Evolutionary conservation across 2,888 invertebrate genomes (phyloP), one percentile per base, ranked within the genome.

Genomic region (Rambutsinella grinnellia): DNA sequence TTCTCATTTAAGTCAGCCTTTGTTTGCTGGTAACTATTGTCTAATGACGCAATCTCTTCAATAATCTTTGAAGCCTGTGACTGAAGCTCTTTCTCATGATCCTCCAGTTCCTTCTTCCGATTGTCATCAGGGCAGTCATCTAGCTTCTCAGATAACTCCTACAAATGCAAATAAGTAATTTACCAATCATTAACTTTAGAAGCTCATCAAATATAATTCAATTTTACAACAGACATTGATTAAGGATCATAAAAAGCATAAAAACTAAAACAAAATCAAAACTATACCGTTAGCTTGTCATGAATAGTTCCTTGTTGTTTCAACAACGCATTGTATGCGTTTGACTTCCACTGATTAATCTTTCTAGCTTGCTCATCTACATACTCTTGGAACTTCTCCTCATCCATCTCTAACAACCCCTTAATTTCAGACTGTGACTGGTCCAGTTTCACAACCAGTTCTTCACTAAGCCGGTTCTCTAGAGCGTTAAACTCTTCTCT

Each of bases 291-390:
- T 1, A 83, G 70, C 49, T 81, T 79, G 26, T 74, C 75, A 65
- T 76, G 69, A 26, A 79, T 28, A 44, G 28, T 62, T 66, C 49
- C 67, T 61, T 71, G 79, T 57, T 81, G 81, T 27, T 78, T 70
- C 21, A 69, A 49, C 13, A 81, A 46, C 28, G 72, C 63, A 54
- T 68, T 66, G 17, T 66, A 61, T 10, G 80, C 68, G 66, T 74
- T 78, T 24, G 66, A 47, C 66, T 82, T 82, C 81, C 79, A 82
- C 21, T 82, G 72, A 26, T 81, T 79, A 67, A 83, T 79, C 46
- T 80, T 79, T 63, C 62, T 66, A 21, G 72, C 21, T 61, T 82
- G 82, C 3, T 66, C 62, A 13, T 71, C 66, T 8, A 83, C 57
- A 57, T 81, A 80, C 15, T 79, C 71, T 53, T 79, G 71, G 60